phyloP scores from a whole-genome alignment of 2,113 vertebrate species.

The Myanophis thanlyinensis region DNA sequence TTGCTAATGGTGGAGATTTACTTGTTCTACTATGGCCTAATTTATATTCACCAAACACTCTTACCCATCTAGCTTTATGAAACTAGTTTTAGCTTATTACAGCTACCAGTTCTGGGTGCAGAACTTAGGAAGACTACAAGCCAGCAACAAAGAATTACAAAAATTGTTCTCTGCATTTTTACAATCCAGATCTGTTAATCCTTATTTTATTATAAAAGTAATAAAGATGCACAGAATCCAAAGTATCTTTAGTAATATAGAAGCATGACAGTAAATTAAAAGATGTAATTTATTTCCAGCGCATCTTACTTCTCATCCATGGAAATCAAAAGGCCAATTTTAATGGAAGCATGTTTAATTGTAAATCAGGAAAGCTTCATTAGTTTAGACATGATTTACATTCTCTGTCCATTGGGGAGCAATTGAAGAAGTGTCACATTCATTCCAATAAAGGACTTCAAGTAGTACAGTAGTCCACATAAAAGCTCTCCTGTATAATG shows the following conservation, averaged over 20 bases:
- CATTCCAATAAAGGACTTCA: neutral
- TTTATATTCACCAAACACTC: slow-evolving; percentile 59
- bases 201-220: slow-evolving; percentile 15
- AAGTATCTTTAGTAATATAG: neutral
- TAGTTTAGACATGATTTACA: neutral
- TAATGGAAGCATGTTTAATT: neutral
- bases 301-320: neutral
- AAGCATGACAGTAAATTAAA: neutral
- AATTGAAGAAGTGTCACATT: neutral
- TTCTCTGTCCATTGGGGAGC: neutral
- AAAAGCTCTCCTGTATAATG: neutral
- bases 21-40: slow-evolving; percentile 40
- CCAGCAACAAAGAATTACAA: neutral
- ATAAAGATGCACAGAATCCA: neutral
- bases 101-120: neutral
- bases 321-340: neutral
- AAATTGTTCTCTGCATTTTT: neutral
- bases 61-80: slow-evolving; percentile 22
- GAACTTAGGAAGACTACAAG: neutral
- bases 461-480: neutral
- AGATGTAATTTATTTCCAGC: neutral
- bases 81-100: slow-evolving; percentile 7
- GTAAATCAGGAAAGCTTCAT: neutral
- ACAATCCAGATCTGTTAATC: neutral
- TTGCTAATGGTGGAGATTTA: slow-evolving; percentile 58